Base-by-base conservation (phyloP, 2,113 vertebrate species). In the Odocoileus hemionus region DNA sequence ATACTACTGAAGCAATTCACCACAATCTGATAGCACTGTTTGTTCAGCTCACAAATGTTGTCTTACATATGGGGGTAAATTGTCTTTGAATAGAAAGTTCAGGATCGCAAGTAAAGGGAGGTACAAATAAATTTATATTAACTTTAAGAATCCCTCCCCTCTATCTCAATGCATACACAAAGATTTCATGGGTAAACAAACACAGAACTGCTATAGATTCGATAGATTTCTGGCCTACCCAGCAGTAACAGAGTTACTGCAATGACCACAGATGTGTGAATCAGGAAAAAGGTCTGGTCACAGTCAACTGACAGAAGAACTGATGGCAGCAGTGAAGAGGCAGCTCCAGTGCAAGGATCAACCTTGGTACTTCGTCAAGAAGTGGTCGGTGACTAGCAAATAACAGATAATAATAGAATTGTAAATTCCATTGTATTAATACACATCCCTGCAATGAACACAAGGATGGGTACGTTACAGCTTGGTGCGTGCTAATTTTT, bases 21-120 rank as follows among this genome's bases (percentile, higher is more conserved):
- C 39, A 84, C 79, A 76, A 94, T 67, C 91, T 87, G 93, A 97
- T 96, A 89, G 86, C n/a, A 55, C 80, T 96, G 54, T 94, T 93
- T 97, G 93, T 90, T 96, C 91, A 80, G 74, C 74, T 95, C 86
- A 93, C 61, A 87, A 89, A 54, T 80, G 39, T 55, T 87, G 60
- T 89, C 61, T 45, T 93, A 50, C 39, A 14, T 12, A 47, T 16
- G 14, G 26, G 4, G 36, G 47, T 3, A 52, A 85, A 26, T 23
- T 67, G 11, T 84, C 74, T 95, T 85, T 67, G 54, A 91, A 85
- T 45, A 82, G 28, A 95, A 93, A 54, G 26, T 61, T 80, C n/a
- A 36, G 58, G 78, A 55, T 58, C 61, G 54, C 58, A 95, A 78
- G 39, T 7, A 78, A 94, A 95, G 54, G 55, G 58, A 86, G 9